Evolutionary conservation across 2,113 vertebrate species (phyloP), one percentile per base, ranked within the genome.

Genomic region (Machaerirhynchus nigripectus): DNA sequence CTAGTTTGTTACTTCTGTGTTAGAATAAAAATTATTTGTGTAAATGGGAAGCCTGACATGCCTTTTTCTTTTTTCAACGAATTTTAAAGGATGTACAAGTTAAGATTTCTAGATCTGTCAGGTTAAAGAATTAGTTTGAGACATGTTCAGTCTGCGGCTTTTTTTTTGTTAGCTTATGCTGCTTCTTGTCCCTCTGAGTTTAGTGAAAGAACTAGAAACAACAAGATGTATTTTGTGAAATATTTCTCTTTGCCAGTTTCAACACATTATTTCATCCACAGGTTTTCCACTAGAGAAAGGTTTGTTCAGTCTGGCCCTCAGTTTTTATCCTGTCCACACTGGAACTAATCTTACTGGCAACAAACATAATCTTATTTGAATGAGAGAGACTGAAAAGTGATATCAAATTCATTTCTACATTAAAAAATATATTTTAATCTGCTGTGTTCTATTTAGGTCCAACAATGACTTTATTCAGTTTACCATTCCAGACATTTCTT

Each of bases 401-500:
- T 6, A 6, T 74, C 23, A 91, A 70, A 70, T 84, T 93, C 64
- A 87, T 79, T 93, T 73, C 50, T 84, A 61, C 15, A 33, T 83
- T 89, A 40, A 78, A 83, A 80, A 93, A 91, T 87, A 75, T 63
- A 18, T 46, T 1, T 92, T 81, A 75, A 81, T 73, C 70, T 78
- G 6, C 57, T 86, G 26, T 93, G 49, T 13, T 74, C 28, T 49
- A 90, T 94, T 84, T 74, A 8, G 2, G 65, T 95, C 76, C 73
- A 91, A 49, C 20, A 82, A 61, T 78, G 60, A 76, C 79, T 92
- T 15, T 22, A 92, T 94, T 94, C 63, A 53, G 46, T 88, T 95
- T 94, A 61, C 60, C 39, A 73, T 93, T 94, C 57, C 77, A 90
- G 81, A 79, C 17, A 53, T 94, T 95, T 92, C 42, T 95, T 73